phyloP scores from a whole-genome alignment of 1,140 invertebrate species.

The Pogonus chalceus region DNA sequence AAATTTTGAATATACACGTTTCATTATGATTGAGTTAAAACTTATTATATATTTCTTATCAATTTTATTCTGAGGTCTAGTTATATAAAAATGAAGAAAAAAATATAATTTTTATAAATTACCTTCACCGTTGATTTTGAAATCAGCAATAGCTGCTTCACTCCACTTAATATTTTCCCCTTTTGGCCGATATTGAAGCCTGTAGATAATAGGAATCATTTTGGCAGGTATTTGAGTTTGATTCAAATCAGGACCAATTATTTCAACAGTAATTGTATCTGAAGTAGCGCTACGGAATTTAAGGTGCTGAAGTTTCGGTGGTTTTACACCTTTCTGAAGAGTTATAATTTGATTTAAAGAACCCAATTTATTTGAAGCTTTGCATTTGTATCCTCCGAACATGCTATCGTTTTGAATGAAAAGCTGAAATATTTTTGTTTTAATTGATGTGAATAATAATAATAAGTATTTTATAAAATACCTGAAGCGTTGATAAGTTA shows the following conservation, averaged over 20 bases:
- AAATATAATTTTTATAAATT: background rate
- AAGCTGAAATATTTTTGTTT: constrained; percentile 25
- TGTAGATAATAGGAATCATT: background rate
- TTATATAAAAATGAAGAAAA: too few relatives aligned
- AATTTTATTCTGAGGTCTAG: too few relatives aligned
- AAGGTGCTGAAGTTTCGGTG: constrained; percentile 25
- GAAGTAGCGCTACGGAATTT: constrained; percentile 31
- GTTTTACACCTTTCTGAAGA: constrained; percentile 38
- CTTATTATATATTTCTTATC: too few relatives aligned
- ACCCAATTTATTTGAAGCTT: constrained; percentile 39
- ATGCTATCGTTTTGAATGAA: constrained; percentile 33
- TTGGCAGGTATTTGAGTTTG: background rate
- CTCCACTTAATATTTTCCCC: background rate
- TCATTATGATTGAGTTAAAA: too few relatives aligned
- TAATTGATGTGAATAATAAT: constrained; percentile 4
- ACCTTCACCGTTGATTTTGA: background rate
- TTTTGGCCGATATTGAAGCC: background rate
- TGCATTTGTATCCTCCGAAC: constrained; percentile 42
- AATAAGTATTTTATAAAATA: background rate
- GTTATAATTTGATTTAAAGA: constrained; percentile 35
- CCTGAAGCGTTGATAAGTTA: background rate
- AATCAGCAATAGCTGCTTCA: background rate
- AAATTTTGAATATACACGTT: too few relatives aligned
- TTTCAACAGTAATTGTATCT: constrained; percentile 34
- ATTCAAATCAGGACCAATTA: constrained; percentile 13